A percentile compares a stretch with the other conserved stretches of the same genome.
phyloP scores from a whole-genome alignment of 2,797 vertebrate species.

The Schizopygopsis malacanthus region DNA sequence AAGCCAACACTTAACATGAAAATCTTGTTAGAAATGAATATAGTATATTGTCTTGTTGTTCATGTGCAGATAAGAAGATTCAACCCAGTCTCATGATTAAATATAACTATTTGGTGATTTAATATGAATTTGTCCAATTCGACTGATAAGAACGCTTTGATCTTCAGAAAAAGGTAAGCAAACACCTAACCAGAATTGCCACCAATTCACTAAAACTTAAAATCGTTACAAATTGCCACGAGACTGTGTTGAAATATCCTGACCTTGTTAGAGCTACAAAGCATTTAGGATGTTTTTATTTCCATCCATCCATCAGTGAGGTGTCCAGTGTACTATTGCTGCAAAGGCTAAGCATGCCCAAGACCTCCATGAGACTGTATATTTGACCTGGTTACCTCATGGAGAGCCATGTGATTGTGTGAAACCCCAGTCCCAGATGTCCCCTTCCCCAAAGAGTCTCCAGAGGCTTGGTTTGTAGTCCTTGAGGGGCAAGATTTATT shows the following conservation, averaged over 20 bases:
- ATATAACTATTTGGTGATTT: not conserved
- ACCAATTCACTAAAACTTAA: not conserved
- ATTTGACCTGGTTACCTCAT: constrained; percentile 56
- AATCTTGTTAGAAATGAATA: not conserved
- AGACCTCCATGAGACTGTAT: constrained; percentile 43
- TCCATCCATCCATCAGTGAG: constrained; percentile 8
- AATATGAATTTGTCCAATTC: not conserved
- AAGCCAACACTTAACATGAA: not conserved
- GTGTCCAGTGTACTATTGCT: not conserved
- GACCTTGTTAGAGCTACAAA: not conserved
- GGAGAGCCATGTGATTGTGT: constrained; percentile 53
- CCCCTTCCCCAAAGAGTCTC: constrained; percentile 40
- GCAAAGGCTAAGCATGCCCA: constrained; percentile 25
- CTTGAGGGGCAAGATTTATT: constrained; percentile 49
- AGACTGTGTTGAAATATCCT: not conserved
- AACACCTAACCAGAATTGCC: no score
- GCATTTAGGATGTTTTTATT: constrained; percentile 19
- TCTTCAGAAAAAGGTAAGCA: no score
- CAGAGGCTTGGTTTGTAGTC: constrained; percentile 25
- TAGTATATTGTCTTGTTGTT: not conserved
- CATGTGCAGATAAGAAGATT: not conserved
- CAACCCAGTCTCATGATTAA: not conserved
- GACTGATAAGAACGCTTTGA: not conserved
- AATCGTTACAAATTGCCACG: not conserved
- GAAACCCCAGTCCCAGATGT: constrained; percentile 52